Base-by-base conservation (phyloP, 2,888 invertebrate species). In the Nymphalis c-album region DNA sequence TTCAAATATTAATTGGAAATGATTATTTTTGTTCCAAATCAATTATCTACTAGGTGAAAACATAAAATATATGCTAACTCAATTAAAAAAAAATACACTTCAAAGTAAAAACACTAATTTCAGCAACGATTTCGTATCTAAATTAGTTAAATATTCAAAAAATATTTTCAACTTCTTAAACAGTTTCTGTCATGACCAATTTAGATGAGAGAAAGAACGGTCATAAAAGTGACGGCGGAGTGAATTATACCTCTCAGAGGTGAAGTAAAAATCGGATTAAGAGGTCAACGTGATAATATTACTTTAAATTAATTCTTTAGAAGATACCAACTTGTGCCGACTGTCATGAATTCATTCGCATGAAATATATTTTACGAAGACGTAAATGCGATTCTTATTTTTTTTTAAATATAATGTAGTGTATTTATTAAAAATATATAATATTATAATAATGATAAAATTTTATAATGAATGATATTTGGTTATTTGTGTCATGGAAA, bases 171-270 rank as follows among this genome's bases (percentile, higher is more conserved):
- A 53, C 6, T 20, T 53, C 7, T 22, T 26, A 53, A 26, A 53
- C 17, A 17, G 26, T 26, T 53, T 53, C 53, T 53, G 26, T 22
- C 53, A 53, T 26, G 7, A 6, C 22, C 53, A 26, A 53, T 53
- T 22, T 53, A 53, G 48, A 53, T 7, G 26, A 26, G 53, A 53
- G 26, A 53, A 53, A 53, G 51, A 53, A 53, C 22, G 53, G 65
- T 69, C 72, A 74, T 77, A 76, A 77, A 77, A 73, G 73, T 71
- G 68, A 74, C 72, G 76, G 69, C 70, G 67, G 74, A 74, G 71
- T 79, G 76, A 77, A 74, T 75, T 77, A 77, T 74, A 67, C 67
- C 74, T 72, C 77, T 73, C 76, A 7, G 59, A 74, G 71, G 79
- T 67, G 70, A 71, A 71, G 75, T 73, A 69, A 75, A 74, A 73